A percentile compares a stretch with the other conserved stretches of the same genome.
phyloP scores from a whole-genome alignment of 2,888 invertebrate species.

The Apocheima hispidaria region DNA sequence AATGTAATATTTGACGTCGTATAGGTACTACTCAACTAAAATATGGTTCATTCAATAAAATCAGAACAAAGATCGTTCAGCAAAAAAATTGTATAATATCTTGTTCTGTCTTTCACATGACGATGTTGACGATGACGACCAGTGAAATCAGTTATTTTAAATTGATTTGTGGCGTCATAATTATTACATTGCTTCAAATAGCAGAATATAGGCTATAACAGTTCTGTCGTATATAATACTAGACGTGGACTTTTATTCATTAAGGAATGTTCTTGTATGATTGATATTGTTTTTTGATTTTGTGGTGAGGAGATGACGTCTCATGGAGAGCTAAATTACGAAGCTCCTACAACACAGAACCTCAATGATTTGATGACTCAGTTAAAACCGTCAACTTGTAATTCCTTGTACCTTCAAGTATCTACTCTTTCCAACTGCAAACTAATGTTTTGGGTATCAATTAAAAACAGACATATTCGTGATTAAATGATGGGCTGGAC shows the following conservation, averaged over 20 bases:
- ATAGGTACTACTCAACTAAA: not conserved
- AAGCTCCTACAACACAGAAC: not conserved
- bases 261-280: not conserved
- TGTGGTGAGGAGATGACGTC: constrained; percentile 11
- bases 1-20: not conserved
- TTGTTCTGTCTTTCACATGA: not conserved
- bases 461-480: not conserved
- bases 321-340: not conserved
- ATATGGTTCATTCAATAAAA: not conserved
- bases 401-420: not conserved
- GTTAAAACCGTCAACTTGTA: constrained; percentile 1
- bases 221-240: constrained; percentile 2
- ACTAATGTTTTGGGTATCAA: not conserved
- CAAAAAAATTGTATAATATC: too few species aligned
- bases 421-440: not conserved
- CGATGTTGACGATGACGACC: too few species aligned
- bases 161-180: not conserved
- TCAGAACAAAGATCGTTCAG: not conserved
- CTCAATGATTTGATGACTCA: constrained; percentile 3
- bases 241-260: constrained; percentile 12
- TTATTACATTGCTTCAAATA: constrained; percentile 2
- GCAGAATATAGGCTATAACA: not conserved
- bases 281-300: constrained; percentile 3
- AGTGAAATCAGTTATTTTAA: too few species aligned
- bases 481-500: not conserved